Conservation (phyloP, 2,797 vertebrate species). For the Pteropus rufus region DNA sequence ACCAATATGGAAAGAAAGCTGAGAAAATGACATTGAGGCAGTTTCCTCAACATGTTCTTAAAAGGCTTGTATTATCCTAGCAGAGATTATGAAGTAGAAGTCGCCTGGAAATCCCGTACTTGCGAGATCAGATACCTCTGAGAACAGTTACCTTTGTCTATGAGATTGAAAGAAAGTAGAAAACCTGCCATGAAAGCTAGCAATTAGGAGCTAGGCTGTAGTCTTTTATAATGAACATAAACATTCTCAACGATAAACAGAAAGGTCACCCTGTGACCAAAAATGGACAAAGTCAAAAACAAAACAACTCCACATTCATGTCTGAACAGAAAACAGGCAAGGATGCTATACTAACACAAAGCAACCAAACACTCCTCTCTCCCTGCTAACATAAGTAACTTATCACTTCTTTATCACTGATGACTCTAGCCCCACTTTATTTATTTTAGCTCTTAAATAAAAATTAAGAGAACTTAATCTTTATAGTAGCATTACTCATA, state of each 20-base stretch:
- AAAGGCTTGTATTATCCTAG: too few species aligned
- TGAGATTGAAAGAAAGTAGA: neutral
- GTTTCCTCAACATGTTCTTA: too few species aligned
- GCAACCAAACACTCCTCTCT: neutral
- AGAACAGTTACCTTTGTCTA: neutral
- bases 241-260: neutral
- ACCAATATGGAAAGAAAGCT: too few species aligned
- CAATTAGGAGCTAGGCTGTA: neutral
- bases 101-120: neutral
- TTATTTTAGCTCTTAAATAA: neutral
- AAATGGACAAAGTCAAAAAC: neutral
- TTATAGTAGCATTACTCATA: neutral
- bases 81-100: too few species aligned
- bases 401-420: neutral
- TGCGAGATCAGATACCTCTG: neutral
- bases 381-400: neutral
- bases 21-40: too few species aligned
- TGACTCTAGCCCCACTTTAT: neutral
- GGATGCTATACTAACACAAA: neutral
- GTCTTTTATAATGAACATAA: neutral
- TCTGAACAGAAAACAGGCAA: neutral
- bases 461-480: neutral
- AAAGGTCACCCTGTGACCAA: neutral
- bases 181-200: neutral
- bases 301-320: neutral